Evolutionary conservation across 1,140 invertebrate species (phyloP).

Genomic region (Drosophila athabasca): DNA sequence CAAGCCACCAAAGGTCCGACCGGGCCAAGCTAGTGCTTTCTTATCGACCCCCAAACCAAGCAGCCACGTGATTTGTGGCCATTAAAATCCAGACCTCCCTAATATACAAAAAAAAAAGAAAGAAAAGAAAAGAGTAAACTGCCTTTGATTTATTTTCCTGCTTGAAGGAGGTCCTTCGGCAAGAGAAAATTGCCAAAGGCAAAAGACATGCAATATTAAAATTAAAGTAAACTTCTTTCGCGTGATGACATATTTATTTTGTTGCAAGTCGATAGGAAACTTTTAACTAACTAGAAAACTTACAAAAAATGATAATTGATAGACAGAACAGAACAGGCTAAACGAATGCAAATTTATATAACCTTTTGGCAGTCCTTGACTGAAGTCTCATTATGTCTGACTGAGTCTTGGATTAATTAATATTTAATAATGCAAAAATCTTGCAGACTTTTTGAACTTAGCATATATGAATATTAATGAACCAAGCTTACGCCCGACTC

Average conservation of each 20-base stretch:
- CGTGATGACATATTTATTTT: conserved; percentile 69
- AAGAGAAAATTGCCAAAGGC: conserved; percentile 28
- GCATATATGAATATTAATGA: conserved; percentile 34
- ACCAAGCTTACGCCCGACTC: conserved; percentile 15
- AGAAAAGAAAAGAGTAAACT: conserved; percentile 50
- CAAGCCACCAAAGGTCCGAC: conserved; percentile 20
- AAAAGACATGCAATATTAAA: conserved; percentile 73
- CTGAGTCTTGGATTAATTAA: not conserved
- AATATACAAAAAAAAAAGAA: conserved; percentile 7
- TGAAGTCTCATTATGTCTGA: conserved; percentile 1
- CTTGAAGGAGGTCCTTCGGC: conserved; percentile 11
- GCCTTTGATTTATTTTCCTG: conserved; percentile 70
- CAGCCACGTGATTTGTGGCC: conserved; percentile 70
- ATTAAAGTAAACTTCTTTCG: conserved; percentile 64
- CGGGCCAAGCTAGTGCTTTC: conserved; percentile 31
- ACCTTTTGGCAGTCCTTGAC: not conserved
- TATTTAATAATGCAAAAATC: not conserved
- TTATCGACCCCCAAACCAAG: conserved; percentile 56
- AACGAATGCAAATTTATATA: not conserved
- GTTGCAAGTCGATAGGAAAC: too few species aligned
- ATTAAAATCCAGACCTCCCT: conserved; percentile 51
- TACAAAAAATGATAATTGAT: not conserved
- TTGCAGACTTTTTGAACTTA: conserved; percentile 2
- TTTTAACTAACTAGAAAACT: conserved; percentile 5
- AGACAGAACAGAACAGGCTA: too few species aligned